Percentiles rank a stretch among this genome's conserved stretches.
Evolutionary conservation across 2,113 vertebrate species (phyloP).

Genomic region (Potamarius usumacintae): DNA sequence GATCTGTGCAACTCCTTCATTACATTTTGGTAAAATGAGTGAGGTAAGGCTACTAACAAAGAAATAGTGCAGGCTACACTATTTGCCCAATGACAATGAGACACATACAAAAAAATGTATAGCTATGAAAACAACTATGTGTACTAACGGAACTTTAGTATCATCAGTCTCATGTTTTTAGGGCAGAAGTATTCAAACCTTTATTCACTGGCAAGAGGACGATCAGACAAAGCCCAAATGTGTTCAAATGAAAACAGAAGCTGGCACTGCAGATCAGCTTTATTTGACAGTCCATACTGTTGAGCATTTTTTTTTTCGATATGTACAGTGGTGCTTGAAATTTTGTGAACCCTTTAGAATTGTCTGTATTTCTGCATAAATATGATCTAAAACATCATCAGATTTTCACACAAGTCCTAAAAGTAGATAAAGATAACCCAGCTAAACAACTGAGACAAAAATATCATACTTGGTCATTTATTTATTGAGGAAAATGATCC

Average conservation of each 20-base stretch:
- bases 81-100: background rate
- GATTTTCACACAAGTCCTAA: too few relatives aligned
- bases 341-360: too few relatives aligned
- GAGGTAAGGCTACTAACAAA: background rate
- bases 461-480: too few relatives aligned
- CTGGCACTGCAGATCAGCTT: background rate
- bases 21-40: slow-evolving; percentile 48
- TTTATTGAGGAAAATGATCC: too few relatives aligned
- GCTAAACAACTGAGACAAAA: too few relatives aligned
- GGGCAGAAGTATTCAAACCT: background rate
- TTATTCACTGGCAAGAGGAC: background rate
- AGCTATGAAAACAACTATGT: background rate
- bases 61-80: background rate
- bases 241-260: background rate
- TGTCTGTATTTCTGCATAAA: too few relatives aligned
- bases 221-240: background rate
- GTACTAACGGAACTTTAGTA: background rate
- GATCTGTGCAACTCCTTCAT: slow-evolving; percentile 57
- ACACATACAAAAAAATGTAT: background rate
- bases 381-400: too few relatives aligned
- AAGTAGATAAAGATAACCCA: too few relatives aligned
- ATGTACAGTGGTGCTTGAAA: too few relatives aligned
- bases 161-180: background rate
- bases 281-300: background rate
- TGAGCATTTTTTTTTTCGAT: too few relatives aligned